Evolutionary conservation across 2,113 vertebrate genomes (phyloP), one percentile per base, ranked within the genome.

Genomic region (Gobius niger): DNA sequence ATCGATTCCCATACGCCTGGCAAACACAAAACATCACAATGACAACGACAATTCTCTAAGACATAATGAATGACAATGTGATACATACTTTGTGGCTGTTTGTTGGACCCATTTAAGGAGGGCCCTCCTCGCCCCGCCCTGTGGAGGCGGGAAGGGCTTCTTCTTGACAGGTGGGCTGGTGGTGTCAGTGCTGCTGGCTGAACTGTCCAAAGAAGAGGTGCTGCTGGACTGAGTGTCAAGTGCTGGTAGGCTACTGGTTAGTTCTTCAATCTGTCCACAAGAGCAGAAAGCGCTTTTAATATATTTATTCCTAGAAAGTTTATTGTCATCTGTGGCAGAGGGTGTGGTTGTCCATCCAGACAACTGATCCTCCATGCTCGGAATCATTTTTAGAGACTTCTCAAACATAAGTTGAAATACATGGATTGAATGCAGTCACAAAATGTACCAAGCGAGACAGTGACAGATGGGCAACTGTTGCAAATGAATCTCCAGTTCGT

Each of bases 51-150:
- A 14, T 42, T 42, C 14, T 41, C 1, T n/a, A 14, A 60, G 57
- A 14, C 34, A 46, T 19, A 13, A 3, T 46, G 10, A 14, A 12
- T 50, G 7, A 44, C 47, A 46, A 12, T 19, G 44, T 46, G 34
- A 94, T 88, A 34, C 24, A 34, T 93, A 99, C 98, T 95, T 98
- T 72, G 95, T 94, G n/a, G 92, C 94, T 24, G 93, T 94, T 79
- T 93, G 93, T 78, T 99, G 98, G 56, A 98, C 94, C 98, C 98
- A 99, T 88, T 94, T 94, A n/a, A 99, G 78, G 11, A 99, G 88
- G 15, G 96, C 94, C 80, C 95, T 98, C 82, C 94, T 97, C 68
- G 95, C 97, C 8, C 93, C 96, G 19, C 95, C 96, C 73, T 95
- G 96, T 75, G 93, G 80, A 83, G 95, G 95, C 70, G 92, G 91